Conservation (phyloP, 2,113 vertebrate genomes). For the Oplegnathus fasciatus region DNA sequence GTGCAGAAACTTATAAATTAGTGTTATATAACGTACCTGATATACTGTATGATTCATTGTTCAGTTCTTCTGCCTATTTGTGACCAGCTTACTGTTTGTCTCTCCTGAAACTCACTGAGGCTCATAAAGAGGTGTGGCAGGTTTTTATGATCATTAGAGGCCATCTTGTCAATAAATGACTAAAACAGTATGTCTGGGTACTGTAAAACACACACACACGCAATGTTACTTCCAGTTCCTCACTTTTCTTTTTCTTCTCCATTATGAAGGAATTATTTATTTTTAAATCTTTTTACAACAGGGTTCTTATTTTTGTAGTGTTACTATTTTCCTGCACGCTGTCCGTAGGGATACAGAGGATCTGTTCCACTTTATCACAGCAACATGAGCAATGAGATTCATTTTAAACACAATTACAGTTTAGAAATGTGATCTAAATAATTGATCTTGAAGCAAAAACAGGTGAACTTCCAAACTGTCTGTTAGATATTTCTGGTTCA, state of each 20-base stretch:
- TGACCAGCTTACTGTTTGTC: background rate
- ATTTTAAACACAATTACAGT: too few relatives aligned
- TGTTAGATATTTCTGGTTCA: too few relatives aligned
- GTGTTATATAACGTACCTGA: background rate
- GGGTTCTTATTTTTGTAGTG: too few relatives aligned
- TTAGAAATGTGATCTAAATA: too few relatives aligned
- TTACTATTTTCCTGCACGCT: background rate
- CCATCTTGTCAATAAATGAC: conserved; percentile 42
- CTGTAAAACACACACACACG: background rate
- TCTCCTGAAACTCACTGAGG: conserved; percentile 21
- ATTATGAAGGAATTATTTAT: too few relatives aligned
- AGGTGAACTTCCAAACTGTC: too few relatives aligned
- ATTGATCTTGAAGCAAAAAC: too few relatives aligned
- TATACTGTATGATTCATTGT: background rate
- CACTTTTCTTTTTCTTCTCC: background rate
- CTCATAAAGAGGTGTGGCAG: conserved; percentile 48
- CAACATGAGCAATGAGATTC: background rate
- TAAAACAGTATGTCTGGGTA: background rate
- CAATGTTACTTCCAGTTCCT: background rate
- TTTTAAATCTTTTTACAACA: too few relatives aligned
- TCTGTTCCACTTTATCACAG: background rate
- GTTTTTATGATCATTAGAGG: conserved; percentile 31
- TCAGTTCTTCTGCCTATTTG: background rate
- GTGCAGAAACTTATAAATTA: background rate
- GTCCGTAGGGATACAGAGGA: background rate